phyloP scores from a whole-genome alignment of 2,797 vertebrate genomes.

The Danio jaintianensis region DNA sequence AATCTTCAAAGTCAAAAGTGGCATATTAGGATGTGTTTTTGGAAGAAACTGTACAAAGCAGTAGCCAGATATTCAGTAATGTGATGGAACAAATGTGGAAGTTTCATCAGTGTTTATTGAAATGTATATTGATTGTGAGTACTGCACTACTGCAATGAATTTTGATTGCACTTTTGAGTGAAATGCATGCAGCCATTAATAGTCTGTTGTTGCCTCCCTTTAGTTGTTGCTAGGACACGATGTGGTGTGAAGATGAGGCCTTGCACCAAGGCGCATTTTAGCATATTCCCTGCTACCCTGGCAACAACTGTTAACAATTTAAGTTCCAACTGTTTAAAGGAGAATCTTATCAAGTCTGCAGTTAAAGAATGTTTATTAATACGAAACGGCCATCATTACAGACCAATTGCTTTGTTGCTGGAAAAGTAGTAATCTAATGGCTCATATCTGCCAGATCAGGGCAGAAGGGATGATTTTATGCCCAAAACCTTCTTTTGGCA shows the following conservation, averaged over 20 bases:
- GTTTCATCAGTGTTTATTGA: background rate
- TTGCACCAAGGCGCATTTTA: conserved; percentile 45
- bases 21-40: background rate
- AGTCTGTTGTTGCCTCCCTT: conserved; percentile 6
- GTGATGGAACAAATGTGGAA: background rate
- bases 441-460: background rate
- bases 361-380: background rate
- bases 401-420: conserved; percentile 8
- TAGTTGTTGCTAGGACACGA: conserved; percentile 72
- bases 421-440: background rate
- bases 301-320: conserved; percentile 47
- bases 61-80: background rate
- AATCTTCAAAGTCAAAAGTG: conserved; percentile 27
- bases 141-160: background rate
- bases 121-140: background rate
- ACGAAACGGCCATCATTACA: background rate
- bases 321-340: conserved; percentile 14
- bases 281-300: conserved; percentile 52
- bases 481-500: background rate
- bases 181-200: background rate
- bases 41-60: background rate
- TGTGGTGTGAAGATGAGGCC: conserved; percentile 53
- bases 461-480: background rate
- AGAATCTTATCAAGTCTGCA: conserved; percentile 8
- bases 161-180: background rate